Conservation (phyloP, 1,140 invertebrate species). For the Lepidurus couesii region DNA sequence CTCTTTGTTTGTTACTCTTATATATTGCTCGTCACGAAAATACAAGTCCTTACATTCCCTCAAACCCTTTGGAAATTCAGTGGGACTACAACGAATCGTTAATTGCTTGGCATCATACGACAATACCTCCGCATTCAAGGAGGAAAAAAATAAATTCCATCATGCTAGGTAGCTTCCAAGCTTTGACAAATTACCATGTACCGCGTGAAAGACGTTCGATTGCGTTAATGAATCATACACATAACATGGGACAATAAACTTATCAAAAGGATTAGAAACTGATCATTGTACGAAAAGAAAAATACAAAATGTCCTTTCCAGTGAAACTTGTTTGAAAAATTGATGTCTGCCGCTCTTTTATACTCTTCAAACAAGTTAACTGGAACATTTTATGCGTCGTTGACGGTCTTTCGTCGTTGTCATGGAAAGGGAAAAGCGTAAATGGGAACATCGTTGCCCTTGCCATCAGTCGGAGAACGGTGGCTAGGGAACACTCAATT, state of each 20-base stretch:
- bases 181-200: neutral
- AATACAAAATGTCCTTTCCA: neutral
- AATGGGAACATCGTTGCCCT: neutral
- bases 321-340: neutral
- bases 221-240: neutral
- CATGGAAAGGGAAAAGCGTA: slow-evolving; percentile 14
- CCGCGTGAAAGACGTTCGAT: neutral
- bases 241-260: neutral
- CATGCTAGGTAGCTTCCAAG: neutral
- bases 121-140: neutral
- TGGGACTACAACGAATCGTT: neutral
- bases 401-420: neutral
- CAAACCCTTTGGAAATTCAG: neutral
- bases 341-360: neutral
- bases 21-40: slow-evolving; percentile 14
- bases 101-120: neutral
- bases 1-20: neutral
- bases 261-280: neutral
- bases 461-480: neutral
- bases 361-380: neutral
- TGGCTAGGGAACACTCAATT: slow-evolving; percentile 10
- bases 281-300: neutral
- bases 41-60: neutral
- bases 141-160: neutral
- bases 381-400: neutral